Conservation (phyloP, 2,113 vertebrate species). For the Boulengeromyrus knoepffleri region DNA sequence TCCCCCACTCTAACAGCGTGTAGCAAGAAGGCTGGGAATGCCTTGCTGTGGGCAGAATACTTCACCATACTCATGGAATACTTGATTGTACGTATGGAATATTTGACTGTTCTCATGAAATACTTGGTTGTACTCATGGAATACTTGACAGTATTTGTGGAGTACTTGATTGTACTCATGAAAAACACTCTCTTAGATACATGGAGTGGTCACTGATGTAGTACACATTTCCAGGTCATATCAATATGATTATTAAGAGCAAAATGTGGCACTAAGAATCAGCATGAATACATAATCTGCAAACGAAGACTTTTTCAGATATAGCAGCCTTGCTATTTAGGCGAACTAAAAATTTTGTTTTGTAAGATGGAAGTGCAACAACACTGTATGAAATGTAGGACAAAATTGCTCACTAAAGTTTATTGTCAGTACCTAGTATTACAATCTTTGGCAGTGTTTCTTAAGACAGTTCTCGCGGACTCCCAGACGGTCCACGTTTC, state of each 20-base stretch:
- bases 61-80: neutral
- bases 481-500: too few relatives aligned
- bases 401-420: neutral
- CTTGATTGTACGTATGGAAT: neutral
- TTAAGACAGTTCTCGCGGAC: too few relatives aligned
- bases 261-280: neutral
- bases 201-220: neutral
- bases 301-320: neutral
- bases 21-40: conserved; percentile 19
- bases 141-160: neutral
- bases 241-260: neutral
- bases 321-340: neutral
- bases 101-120: neutral
- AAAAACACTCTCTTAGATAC: neutral
- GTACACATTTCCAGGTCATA: neutral
- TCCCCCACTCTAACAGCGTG: neutral
- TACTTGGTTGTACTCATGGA: neutral
- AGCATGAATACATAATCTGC: neutral
- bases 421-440: neutral
- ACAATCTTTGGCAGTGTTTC: neutral
- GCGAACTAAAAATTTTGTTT: neutral
- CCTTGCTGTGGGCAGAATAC: neutral
- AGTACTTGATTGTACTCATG: neutral
- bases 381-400: neutral
- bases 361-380: neutral